Percentiles rank a stretch among this genome's conserved stretches.
phyloP scores from a whole-genome alignment of 2,113 vertebrate species.

The Ginglymostoma cirratum region DNA sequence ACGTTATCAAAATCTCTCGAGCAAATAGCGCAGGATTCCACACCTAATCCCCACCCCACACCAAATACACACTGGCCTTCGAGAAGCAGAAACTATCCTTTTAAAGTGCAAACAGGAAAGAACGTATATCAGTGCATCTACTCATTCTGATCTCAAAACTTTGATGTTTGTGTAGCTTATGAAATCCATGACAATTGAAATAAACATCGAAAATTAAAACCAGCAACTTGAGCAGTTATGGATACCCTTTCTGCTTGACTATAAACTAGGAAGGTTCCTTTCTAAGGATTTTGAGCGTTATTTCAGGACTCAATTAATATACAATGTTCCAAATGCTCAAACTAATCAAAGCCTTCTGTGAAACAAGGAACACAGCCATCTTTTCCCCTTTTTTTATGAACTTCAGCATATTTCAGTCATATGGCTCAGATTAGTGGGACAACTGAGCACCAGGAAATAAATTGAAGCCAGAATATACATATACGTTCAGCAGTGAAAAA shows the following conservation, averaged over 20 bases:
- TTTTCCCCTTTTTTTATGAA: neutral
- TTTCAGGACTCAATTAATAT: slow-evolving; percentile 10
- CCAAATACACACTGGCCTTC: neutral
- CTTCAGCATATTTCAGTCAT: slow-evolving; percentile 1
- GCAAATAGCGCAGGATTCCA: neutral
- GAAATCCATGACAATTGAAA: neutral
- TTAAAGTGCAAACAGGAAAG: neutral
- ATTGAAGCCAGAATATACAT: neutral
- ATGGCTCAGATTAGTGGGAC: neutral
- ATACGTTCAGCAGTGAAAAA: neutral
- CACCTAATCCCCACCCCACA: neutral
- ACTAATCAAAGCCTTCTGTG: neutral
- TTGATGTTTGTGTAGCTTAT: neutral
- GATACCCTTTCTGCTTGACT: neutral
- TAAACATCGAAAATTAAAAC: neutral
- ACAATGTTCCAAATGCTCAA: neutral
- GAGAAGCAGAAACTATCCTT: neutral
- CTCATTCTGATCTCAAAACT: neutral
- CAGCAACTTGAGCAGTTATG: neutral
- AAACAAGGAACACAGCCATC: neutral
- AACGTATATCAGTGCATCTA: neutral
- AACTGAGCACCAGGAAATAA: neutral
- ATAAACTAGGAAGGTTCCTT: neutral
- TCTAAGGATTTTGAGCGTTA: neutral
- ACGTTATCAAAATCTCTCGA: neutral